A percentile compares a stretch with the other conserved stretches of the same genome.
These are phyloP conservation scores for Bradypodion pumilum DNA, from an alignment of 2,797 vertebrate genomes.

Conservation along the genomic window DNA sequence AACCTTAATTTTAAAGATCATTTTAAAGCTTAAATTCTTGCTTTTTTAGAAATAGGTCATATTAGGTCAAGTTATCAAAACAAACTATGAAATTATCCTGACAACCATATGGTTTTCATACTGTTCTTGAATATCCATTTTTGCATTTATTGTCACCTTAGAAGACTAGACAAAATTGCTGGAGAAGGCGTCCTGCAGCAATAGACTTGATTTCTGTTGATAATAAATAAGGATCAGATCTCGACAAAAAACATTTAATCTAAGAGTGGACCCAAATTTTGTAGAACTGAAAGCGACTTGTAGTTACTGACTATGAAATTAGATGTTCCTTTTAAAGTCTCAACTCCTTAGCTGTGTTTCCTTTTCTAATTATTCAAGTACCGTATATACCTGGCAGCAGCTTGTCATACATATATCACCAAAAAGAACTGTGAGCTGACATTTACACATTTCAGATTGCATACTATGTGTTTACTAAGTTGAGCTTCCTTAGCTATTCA, in stretches of 20 bases:
- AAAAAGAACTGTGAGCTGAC: neutral
- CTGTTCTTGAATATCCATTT: neutral
- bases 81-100: no score
- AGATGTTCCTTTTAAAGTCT: neutral
- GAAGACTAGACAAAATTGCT: neutral
- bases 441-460: neutral
- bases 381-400: neutral
- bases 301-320: neutral
- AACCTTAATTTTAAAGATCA: no score
- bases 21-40: no score
- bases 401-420: neutral
- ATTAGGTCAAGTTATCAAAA: no score
- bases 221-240: neutral
- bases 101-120: neutral
- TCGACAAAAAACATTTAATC: no score
- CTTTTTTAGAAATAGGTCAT: no score
- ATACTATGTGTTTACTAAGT: neutral
- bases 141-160: neutral
- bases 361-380: neutral
- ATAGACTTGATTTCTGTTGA: neutral
- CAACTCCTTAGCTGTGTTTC: neutral
- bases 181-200: neutral
- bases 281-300: no score
- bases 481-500: neutral
- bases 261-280: no score